These are phyloP conservation scores for Antigone vipio DNA, from an alignment of 2,113 vertebrate species.

Conservation along the genomic window DNA sequence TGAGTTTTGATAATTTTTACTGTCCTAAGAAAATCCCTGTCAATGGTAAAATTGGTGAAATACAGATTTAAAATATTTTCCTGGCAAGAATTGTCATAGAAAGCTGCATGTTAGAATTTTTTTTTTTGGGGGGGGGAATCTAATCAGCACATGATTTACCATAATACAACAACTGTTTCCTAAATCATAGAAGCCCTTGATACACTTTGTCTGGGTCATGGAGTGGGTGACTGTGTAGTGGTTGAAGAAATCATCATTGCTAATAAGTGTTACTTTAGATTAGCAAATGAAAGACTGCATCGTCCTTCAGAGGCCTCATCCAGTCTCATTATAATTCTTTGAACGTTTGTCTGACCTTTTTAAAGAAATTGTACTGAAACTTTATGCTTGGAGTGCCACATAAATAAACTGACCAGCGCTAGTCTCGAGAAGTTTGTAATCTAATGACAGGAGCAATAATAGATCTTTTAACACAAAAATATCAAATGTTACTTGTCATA, in stretches of 20 bases:
- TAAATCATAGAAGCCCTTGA: not conserved
- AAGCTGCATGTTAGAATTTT: not conserved
- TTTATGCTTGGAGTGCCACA: not conserved
- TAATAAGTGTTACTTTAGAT: slow-evolving; percentile 36
- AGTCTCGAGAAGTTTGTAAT: not conserved
- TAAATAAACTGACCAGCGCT: slow-evolving; percentile 6
- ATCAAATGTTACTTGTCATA: not conserved
- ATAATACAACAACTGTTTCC: not conserved
- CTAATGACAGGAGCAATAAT: not conserved
- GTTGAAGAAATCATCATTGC: slow-evolving; percentile 30
- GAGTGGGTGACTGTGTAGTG: not conserved
- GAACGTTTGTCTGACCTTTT: slow-evolving; percentile 36
- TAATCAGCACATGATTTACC: not conserved
- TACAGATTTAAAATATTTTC: not conserved
- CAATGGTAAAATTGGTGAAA: not conserved
- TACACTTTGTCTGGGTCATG: not conserved
- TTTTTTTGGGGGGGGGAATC: not conserved
- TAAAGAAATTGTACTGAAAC: not conserved
- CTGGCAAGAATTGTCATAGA: not conserved
- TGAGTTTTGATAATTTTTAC: slow-evolving; percentile 20
- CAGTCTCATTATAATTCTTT: slow-evolving; percentile 44
- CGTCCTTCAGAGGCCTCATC: slow-evolving; percentile 40
- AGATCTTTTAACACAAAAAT: not conserved
- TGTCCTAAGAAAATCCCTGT: slow-evolving; percentile 14
- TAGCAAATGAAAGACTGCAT: slow-evolving; percentile 46